These are phyloP conservation scores for Marcusenius ussheri DNA, from an alignment of 2,113 vertebrate genomes.

Conservation along the genomic window DNA sequence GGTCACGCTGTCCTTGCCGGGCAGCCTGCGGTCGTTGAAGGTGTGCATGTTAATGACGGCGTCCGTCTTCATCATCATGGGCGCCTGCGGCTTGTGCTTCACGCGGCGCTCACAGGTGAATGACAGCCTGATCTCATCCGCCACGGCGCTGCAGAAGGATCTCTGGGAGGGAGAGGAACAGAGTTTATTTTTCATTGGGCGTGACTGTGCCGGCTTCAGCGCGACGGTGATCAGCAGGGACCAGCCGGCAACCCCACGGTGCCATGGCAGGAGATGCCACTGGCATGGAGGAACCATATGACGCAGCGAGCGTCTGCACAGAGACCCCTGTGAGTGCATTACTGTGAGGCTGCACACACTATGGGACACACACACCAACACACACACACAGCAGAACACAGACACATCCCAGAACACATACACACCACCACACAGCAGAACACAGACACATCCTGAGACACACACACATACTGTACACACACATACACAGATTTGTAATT, in stretches of 20 bases:
- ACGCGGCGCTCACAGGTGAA: slow-evolving; percentile 92
- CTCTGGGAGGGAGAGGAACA: slow-evolving; percentile 64
- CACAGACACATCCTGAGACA: neutral
- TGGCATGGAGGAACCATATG: neutral
- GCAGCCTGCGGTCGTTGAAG: slow-evolving; percentile 94
- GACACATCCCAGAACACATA: neutral
- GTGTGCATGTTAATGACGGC: slow-evolving; percentile 98
- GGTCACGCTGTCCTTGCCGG: slow-evolving; percentile 91
- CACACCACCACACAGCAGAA: neutral
- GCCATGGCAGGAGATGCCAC: neutral
- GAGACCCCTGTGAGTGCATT: neutral
- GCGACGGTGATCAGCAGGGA: neutral
- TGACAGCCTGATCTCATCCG: slow-evolving; percentile 90
- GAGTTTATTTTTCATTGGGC: neutral
- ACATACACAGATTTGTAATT: neutral
- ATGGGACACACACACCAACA: neutral
- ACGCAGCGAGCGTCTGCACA: neutral
- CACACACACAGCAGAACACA: neutral
- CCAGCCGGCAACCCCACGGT: neutral
- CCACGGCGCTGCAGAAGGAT: slow-evolving; percentile 94
- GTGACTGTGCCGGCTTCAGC: neutral
- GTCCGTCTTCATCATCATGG: slow-evolving; percentile 82
- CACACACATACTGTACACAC: neutral
- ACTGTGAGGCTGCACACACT: neutral
- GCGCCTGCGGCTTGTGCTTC: slow-evolving; percentile 82